Base-by-base conservation (phyloP, 2,888 invertebrate species). In the Sphecodes monilicornis region DNA sequence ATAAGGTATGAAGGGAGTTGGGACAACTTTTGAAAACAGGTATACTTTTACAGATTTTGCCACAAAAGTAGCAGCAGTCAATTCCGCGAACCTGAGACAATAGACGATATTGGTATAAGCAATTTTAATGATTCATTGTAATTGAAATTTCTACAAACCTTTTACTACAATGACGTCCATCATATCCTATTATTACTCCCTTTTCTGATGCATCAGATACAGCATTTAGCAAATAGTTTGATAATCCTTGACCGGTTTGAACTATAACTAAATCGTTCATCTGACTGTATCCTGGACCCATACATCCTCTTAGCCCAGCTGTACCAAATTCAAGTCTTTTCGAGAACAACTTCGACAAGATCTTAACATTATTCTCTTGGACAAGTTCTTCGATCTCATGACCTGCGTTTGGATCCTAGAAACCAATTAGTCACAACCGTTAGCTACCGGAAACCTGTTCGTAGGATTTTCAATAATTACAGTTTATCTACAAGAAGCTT, bases 201-300 rank as follows among this genome's bases (percentile, higher is more conserved):
- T 96, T 96, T 43, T 96, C 94, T 41, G 96, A 93, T 29, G 96
- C 95, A 75, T 96, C 95, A 11, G 95, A 95, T 89, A 96, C 96
- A 64, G 95, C 95, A 77, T 96, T 95, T 89, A 97, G 95, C 76
- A 99, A 93, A 94, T 98, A 98, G 75, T 97, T 96, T 71, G 97
- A 96, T 8, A 99, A 94, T 0, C 99, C 99, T 96, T 99, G 98
- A 1, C 97, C 97, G 1, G 99, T 98, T 95, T 99, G 99, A 73
- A 99, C 96, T 85, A 99, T 97, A 0, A 99, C 98, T 69, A 99
- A 96, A 95, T 99, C 99, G 95, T 99, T 99, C 98, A 99, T 98
- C 86, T 97, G 97, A 88, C 96, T 96, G 95, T 97, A 99, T 0
- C 99, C 99, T 26, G 98, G 97, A 29, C 97, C 98, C 99, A 99